Evolutionary conservation across 2,888 invertebrate genomes (phyloP), one percentile per base, ranked within the genome.

Genomic region (Nectonema munidae): DNA sequence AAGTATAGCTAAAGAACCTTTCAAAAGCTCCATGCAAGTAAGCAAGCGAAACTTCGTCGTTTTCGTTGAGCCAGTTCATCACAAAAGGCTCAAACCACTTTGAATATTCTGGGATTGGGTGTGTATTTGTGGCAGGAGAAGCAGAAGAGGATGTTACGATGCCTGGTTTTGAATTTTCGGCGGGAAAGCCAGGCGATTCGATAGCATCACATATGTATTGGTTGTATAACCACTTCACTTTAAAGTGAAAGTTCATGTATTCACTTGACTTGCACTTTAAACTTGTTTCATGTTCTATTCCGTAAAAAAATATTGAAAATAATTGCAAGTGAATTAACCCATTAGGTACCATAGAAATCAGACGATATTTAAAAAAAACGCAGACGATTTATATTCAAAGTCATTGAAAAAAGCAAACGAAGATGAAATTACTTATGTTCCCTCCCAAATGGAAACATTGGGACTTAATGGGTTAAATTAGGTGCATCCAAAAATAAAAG

Each of bases 81-180:
- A 99, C 95, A 57, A 95, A 99, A n/a, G 89, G 86, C 55, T 89
- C 89, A 56, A 99, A 99, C 89, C 89, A 99, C 44, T 64, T 65
- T 49, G 29, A 48, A 45, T 5, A 34, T 19, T 34, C 35, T 11
- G 35, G 35, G 6, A 34, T 25, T 25, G 6, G 6, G 25, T 6
- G 9, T 25, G 6, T 25, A 6, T 9, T n/a, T 6, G n/a, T 25
- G 9, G 25, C 6, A 25, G 6, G 25, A 6, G 25, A 25, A 25
- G 6, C 6, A 25, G 25, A n/a, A n/a, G 25, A 9, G 9, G 25
- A n/a, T 6, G 25, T 25, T 25, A n/a, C 6, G 25, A n/a, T 9
- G n/a, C 9, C 9, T 25, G 6, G 9, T 6, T 25, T 25, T 25
- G 25, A 25, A 25, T 25, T n/a, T 9, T 25, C n/a, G 25, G 25